Conservation (phyloP, 2,113 vertebrate species). For the Suricata suricatta region DNA sequence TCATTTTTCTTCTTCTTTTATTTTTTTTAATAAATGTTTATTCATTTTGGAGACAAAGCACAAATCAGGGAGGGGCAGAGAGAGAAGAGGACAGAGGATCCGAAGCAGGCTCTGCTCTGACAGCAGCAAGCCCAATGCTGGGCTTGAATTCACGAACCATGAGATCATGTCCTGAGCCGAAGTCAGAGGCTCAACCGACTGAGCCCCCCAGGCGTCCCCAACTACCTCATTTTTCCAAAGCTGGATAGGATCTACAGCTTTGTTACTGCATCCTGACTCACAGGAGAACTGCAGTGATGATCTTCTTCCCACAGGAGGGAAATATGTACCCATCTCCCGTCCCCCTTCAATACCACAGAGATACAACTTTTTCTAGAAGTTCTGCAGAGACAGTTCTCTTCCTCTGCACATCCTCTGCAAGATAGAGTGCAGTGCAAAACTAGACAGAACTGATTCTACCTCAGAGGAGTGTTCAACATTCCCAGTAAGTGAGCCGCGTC, state of each 20-base stretch:
- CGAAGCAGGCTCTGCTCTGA: too few species aligned
- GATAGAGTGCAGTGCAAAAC: not conserved
- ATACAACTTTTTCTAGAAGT: not conserved
- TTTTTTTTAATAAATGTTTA: too few species aligned
- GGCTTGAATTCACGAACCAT: too few species aligned
- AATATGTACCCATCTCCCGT: not conserved
- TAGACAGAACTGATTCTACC: not conserved
- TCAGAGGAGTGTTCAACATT: not conserved
- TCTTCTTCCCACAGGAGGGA: not conserved
- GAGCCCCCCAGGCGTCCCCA: not conserved
- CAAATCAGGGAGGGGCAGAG: too few species aligned
- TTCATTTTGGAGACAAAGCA: too few species aligned
- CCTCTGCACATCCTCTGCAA: not conserved
- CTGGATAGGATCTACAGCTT: not conserved
- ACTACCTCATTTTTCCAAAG: not conserved
- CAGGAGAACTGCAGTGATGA: not conserved
- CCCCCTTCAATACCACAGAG: not conserved
- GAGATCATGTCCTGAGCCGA: too few species aligned
- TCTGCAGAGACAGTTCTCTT: not conserved
- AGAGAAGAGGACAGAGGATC: too few species aligned
- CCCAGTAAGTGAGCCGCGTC: not conserved
- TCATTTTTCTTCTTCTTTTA: too few species aligned
- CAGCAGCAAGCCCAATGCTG: too few species aligned
- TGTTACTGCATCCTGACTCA: not conserved
- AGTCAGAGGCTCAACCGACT: too few species aligned